Percentiles rank a stretch among this genome's conserved stretches.
phyloP scores from a whole-genome alignment of 2,113 vertebrate species.

The Aegotheles bennettii region DNA sequence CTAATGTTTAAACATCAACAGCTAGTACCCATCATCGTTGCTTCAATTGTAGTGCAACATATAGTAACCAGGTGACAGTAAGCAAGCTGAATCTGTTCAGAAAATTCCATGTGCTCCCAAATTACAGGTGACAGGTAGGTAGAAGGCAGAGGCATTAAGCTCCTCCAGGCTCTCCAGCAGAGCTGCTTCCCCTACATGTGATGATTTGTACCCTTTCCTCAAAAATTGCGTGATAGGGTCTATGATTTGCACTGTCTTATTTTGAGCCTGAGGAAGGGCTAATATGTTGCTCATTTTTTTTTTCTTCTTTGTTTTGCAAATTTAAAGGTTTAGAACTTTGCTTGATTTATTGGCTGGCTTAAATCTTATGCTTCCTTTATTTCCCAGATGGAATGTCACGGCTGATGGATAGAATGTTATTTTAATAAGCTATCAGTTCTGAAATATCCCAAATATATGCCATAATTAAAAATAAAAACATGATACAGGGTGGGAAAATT shows the following conservation, averaged over 20 bases:
- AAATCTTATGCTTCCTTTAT: neutral
- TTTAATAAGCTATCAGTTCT: neutral
- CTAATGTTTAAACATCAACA: neutral
- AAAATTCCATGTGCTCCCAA: neutral
- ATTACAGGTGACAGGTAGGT: neutral
- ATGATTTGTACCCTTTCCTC: neutral
- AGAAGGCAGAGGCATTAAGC: neutral
- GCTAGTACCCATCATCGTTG: neutral
- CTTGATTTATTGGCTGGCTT: neutral
- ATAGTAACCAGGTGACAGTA: neutral
- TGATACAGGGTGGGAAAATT: neutral
- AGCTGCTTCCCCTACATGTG: neutral
- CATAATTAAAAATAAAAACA: neutral
- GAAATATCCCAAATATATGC: neutral
- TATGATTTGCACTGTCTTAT: neutral
- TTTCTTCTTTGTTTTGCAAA: neutral
- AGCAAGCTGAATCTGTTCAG: neutral
- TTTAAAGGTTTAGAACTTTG: neutral
- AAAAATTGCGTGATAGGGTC: neutral
- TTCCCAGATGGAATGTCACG: neutral
- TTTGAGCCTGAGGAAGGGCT: neutral
- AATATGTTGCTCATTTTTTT: fast-evolving
- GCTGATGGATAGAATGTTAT: neutral
- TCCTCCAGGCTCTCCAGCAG: neutral
- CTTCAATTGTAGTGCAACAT: neutral